phyloP scores from a whole-genome alignment of 2,888 invertebrate genomes.

The Caenorhabditis sp. region DNA sequence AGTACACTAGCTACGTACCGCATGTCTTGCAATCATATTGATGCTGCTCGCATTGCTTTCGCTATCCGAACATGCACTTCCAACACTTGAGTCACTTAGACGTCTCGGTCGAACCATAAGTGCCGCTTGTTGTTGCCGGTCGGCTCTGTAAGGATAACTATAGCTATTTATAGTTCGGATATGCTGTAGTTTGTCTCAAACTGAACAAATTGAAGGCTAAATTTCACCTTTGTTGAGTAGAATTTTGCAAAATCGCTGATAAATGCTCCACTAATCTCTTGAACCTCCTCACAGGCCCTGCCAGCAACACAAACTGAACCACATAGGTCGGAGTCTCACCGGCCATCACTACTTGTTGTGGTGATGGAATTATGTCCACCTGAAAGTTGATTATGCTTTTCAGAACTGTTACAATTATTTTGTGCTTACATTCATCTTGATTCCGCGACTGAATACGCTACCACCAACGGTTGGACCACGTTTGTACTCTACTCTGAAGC shows the following conservation, averaged over 20 bases:
- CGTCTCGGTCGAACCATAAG: slow-evolving; percentile 77
- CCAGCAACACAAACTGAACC: slow-evolving; percentile 77
- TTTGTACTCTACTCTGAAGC: slow-evolving; percentile 97
- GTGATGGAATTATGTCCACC: slow-evolving; percentile 70
- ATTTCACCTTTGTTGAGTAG: slow-evolving; percentile 63
- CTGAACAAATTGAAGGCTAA: not conserved
- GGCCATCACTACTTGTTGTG: slow-evolving; percentile 64
- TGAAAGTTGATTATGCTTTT: too few relatives aligned
- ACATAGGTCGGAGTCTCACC: slow-evolving; percentile 76
- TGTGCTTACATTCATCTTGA: slow-evolving; percentile 76
- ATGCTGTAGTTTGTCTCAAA: too few relatives aligned
- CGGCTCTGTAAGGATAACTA: slow-evolving; percentile 62
- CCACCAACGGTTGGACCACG: slow-evolving; percentile 85
- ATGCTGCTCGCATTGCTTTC: slow-evolving; percentile 64
- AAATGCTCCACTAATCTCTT: slow-evolving; percentile 78
- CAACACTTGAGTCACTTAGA: slow-evolving; percentile 76
- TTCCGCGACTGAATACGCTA: slow-evolving; percentile 80
- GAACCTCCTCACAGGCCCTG: slow-evolving; percentile 77
- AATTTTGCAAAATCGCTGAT: slow-evolving; percentile 75
- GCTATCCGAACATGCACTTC: slow-evolving; percentile 71
- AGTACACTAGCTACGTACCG: slow-evolving; percentile 17
- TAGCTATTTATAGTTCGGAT: too few relatives aligned
- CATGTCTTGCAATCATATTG: slow-evolving; percentile 45
- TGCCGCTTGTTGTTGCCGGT: slow-evolving; percentile 65
- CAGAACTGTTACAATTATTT: not conserved